A percentile compares a stretch with the other conserved stretches of the same genome.
These are phyloP conservation scores for Zele albiditarsus DNA, from an alignment of 2,888 invertebrate genomes.

Conservation along the genomic window DNA sequence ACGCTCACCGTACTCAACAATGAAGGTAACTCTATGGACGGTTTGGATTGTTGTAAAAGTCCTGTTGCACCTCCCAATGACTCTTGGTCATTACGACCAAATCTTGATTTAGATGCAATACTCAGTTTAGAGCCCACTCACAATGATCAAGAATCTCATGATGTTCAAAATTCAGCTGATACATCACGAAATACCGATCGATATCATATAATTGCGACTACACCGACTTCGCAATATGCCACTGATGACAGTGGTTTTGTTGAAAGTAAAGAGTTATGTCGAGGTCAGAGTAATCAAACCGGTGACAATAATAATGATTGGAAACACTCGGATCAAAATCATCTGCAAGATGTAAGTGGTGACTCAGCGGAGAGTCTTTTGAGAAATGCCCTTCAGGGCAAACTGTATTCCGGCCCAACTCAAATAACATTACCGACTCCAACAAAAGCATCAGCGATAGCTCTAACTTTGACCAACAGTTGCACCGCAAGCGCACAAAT, in stretches of 20 bases:
- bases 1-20: conserved; percentile 90
- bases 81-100: conserved; percentile 80
- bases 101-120: conserved; percentile 86
- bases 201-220: conserved; percentile 57
- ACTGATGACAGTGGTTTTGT: conserved; percentile 87
- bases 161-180: conserved; percentile 77
- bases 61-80: conserved; percentile 76
- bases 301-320: conserved; percentile 86
- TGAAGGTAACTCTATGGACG: conserved; percentile 74
- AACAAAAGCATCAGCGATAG: conserved; percentile 69
- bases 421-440: conserved; percentile 62
- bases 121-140: conserved; percentile 80
- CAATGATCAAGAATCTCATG: conserved; percentile 70
- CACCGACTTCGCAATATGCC: conserved; percentile 73
- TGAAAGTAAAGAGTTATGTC: conserved; percentile 77
- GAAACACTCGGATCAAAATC: conserved; percentile 85
- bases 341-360: conserved; percentile 60
- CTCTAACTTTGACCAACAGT: conserved; percentile 58
- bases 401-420: conserved; percentile 73
- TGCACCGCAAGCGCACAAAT: conserved; percentile 60
- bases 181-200: conserved; percentile 74
- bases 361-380: conserved; percentile 82
- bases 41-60: conserved; percentile 71
- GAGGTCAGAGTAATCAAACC: conserved; percentile 47
- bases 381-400: conserved; percentile 88